These are phyloP conservation scores for Copidosoma aretas DNA, from an alignment of 2,888 invertebrate genomes.

Conservation along the genomic window DNA sequence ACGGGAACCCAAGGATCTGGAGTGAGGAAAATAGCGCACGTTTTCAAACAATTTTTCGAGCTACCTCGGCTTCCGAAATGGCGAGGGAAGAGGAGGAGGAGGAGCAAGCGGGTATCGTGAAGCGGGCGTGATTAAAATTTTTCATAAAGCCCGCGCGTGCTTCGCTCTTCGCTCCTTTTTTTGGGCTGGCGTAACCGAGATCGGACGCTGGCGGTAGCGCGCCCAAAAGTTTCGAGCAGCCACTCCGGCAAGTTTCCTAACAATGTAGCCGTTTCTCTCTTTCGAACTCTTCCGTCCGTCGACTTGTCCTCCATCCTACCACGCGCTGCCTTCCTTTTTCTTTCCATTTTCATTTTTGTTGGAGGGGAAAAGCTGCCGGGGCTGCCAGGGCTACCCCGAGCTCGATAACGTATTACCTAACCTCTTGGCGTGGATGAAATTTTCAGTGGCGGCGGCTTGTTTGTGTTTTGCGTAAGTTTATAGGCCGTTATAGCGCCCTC, in stretches of 20 bases:
- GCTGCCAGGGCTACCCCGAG: too few species aligned
- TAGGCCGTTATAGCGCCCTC: neutral
- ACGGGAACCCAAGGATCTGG: too few species aligned
- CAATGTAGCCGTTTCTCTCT: conserved; percentile 20
- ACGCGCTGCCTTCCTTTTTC: too few species aligned
- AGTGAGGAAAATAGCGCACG: conserved; percentile 5
- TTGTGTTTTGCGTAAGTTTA: conserved; percentile 17
- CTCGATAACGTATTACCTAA: conserved; percentile 28
- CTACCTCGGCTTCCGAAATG: neutral
- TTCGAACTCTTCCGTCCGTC: neutral
- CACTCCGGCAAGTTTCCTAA: conserved; percentile 49
- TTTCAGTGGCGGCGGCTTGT: conserved; percentile 11
- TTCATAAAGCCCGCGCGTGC: conserved; percentile 33
- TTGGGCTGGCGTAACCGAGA: neutral
- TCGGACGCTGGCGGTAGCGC: neutral
- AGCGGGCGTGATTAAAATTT: conserved; percentile 46
- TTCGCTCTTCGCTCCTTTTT: conserved; percentile 24
- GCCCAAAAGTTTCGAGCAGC: conserved; percentile 45
- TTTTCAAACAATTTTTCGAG: conserved; percentile 25
- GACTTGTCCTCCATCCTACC: neutral
- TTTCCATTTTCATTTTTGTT: too few species aligned
- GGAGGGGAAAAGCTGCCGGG: too few species aligned
- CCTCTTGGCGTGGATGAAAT: conserved; percentile 27
- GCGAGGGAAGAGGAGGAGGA: too few species aligned
- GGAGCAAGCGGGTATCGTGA: conserved; percentile 38